Base-by-base conservation (phyloP, 1,140 invertebrate species). In the Brachionus calyciflorus region DNA sequence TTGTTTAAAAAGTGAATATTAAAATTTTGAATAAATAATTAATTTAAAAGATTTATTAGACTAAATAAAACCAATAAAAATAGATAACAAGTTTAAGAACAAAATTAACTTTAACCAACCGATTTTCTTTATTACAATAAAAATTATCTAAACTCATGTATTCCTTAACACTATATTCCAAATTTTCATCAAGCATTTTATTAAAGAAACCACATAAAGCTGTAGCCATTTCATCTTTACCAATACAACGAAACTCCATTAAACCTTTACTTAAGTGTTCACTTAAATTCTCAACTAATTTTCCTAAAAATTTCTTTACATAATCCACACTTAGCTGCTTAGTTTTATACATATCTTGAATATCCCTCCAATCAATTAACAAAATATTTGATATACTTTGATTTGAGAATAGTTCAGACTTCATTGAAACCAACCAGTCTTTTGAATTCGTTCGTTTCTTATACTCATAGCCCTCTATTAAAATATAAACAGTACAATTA, bases 401-500 rank as follows among this genome's bases (percentile, higher is more conserved):
- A 37, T 1, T n/a, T 30, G 33, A 37, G 3, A 37, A 5, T 37
- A 37, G 9, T 6, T 60, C 55, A 9, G 55, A 17, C 37, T 30
- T 40, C 6, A 60, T 17, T 6, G 2, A 60, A 1, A 19, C 7
- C 1, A 60, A 19, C 55, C 55, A 60, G 19, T 60, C 30, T 17
- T 60, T 60, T 14, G 55, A n/a, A n/a, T n/a, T n/a, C n/a, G n/a
- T 33, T 37, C 55, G 33, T 21, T 60, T 60, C 37, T 37, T 60
- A n/a, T 28, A 40, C 17, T 37, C 37, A 19, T 60, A 60, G 9
- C 55, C 55, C 28, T 60, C 55, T 19, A 60, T 37, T 2, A 60
- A 1, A 60, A 60, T 19, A 60, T 60, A 37, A 37, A 60, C 9
- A 3, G 28, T 60, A 37, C 55, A 60, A 60, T 60, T 60, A 33